phyloP scores from a whole-genome alignment of 2,888 invertebrate species.

The Lasioglossum malachurum region DNA sequence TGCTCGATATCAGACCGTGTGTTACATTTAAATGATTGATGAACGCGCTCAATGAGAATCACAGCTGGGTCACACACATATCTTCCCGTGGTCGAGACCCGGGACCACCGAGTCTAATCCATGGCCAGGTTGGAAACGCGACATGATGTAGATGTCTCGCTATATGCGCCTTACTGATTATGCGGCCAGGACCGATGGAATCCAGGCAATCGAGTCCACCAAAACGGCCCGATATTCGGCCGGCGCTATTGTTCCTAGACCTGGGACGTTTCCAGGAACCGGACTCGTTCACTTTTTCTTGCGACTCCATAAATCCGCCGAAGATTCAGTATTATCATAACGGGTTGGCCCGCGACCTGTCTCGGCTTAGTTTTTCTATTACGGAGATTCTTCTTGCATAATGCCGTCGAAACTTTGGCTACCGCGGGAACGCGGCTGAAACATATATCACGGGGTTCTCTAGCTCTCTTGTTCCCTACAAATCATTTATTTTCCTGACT shows the following conservation, averaged over 20 bases:
- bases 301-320: slow-evolving; percentile 1
- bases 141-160: slow-evolving; percentile 59
- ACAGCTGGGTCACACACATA: slow-evolving; percentile 79
- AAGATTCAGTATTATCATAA: slow-evolving; percentile 11
- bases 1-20: slow-evolving; percentile 72
- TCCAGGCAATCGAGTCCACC: neutral
- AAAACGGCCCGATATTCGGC: neutral
- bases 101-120: slow-evolving; percentile 72
- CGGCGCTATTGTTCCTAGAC: neutral
- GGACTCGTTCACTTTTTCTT: neutral
- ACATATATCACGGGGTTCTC: neutral
- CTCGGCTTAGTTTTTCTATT: neutral
- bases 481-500: neutral
- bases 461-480: neutral
- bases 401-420: neutral
- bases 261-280: neutral
- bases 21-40: slow-evolving; percentile 84
- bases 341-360: neutral
- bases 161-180: slow-evolving; percentile 47
- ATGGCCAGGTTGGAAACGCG: slow-evolving; percentile 43
- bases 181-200: slow-evolving; percentile 17
- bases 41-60: slow-evolving; percentile 82
- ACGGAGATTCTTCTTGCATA: neutral
- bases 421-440: neutral
- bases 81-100: slow-evolving; percentile 67